Conservation (phyloP, 2,113 vertebrate species). For the Ivindomyrus marchei region DNA sequence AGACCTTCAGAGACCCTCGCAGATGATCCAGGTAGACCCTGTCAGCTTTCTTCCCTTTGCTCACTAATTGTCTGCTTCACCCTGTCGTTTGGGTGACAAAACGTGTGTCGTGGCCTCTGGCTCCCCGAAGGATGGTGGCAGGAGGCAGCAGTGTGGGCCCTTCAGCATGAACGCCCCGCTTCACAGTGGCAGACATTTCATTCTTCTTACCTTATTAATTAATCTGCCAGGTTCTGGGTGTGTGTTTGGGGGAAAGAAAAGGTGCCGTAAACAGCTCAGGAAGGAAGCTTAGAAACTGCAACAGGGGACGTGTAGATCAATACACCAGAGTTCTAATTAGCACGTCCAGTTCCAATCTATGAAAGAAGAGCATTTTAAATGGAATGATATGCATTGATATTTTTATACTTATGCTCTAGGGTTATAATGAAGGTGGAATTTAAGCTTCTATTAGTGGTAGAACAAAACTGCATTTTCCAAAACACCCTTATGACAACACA, state of each 20-base stretch:
- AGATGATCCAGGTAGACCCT: neutral
- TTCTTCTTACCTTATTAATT: constrained; percentile 5
- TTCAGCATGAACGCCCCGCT: neutral
- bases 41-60: neutral
- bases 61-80: constrained; percentile 9
- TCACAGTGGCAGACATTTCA: neutral
- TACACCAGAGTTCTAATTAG: neutral
- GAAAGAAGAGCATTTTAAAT: neutral
- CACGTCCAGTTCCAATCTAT: neutral
- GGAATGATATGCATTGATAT: constrained; percentile 1
- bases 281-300: neutral
- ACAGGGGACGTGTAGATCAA: neutral
- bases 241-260: neutral
- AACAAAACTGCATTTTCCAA: neutral
- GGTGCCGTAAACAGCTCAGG: too few species aligned
- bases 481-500: constrained; percentile 1
- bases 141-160: too few species aligned
- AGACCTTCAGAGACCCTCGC: neutral
- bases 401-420: neutral
- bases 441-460: neutral
- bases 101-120: neutral
- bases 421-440: neutral
- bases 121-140: too few species aligned
- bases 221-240: neutral
- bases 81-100: neutral